Evolutionary conservation across 2,113 vertebrate species (phyloP).

Genomic region (Mirza zaza): DNA sequence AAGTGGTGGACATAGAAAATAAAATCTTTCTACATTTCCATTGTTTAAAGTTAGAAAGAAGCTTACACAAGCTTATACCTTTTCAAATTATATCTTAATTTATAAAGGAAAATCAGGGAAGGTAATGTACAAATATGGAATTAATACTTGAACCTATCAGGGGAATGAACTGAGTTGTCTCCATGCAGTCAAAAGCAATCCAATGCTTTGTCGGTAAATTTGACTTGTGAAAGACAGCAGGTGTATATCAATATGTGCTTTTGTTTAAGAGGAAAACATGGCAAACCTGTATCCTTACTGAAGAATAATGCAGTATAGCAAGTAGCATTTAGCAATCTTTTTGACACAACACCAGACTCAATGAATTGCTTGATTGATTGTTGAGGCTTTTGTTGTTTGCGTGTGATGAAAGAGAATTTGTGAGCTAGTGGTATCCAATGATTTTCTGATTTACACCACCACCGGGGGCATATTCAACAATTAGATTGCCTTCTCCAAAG

Average conservation of each 20-base stretch:
- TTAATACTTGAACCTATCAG: not conserved
- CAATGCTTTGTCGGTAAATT: not conserved
- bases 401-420: not conserved
- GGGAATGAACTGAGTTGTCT: not conserved
- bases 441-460: constrained; percentile 34
- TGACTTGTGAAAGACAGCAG: not conserved
- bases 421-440: not conserved
- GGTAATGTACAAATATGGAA: not conserved
- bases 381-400: not conserved
- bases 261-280: not conserved
- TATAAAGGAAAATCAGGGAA: not conserved
- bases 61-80: not conserved
- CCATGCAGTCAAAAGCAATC: not conserved
- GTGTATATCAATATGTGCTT: not conserved
- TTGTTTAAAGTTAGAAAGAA: not conserved
- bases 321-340: not conserved
- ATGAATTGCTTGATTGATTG: not conserved
- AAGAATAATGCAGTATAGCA: not conserved
- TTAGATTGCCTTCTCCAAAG: constrained; percentile 19
- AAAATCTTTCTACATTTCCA: not conserved
- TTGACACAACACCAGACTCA: not conserved
- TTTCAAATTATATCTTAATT: not conserved
- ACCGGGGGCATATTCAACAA: not conserved
- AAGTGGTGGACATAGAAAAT: not conserved
- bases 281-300: not conserved